Conservation (phyloP, 2,888 invertebrate genomes). For the Nebria salina region DNA sequence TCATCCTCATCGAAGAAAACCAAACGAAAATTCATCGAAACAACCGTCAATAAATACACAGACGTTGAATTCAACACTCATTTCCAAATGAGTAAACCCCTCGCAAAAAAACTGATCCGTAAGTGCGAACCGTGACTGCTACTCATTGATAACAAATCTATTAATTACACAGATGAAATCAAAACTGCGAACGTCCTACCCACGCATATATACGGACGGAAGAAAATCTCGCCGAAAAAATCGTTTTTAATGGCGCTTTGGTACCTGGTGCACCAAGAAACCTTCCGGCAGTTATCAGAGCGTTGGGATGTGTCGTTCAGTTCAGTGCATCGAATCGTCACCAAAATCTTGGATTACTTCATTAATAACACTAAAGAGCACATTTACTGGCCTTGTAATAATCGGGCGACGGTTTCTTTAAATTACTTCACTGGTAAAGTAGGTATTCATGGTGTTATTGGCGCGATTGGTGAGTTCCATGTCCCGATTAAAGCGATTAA, state of each 20-base stretch:
- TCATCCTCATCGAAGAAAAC: background rate
- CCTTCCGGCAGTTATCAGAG: slow-evolving; percentile 3
- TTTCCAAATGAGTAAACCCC: background rate
- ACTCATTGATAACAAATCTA: slow-evolving; percentile 41
- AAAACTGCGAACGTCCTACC: background rate
- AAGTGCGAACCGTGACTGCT: background rate
- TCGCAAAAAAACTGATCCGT: background rate
- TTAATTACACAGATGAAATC: slow-evolving; percentile 57
- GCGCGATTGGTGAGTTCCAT: background rate
- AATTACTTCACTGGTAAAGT: background rate
- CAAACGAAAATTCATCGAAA: background rate
- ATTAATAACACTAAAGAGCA: background rate
- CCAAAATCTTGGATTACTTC: background rate
- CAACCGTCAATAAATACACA: background rate
- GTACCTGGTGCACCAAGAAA: slow-evolving; percentile 6
- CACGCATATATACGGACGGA: background rate
- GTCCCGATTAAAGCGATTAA: background rate
- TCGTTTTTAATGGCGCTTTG: background rate
- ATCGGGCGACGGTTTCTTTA: background rate
- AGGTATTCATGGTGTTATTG: background rate
- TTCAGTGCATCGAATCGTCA: background rate
- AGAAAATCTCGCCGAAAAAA: background rate
- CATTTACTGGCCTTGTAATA: background rate
- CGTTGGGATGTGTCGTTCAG: background rate
- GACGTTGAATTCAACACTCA: background rate